Conservation (phyloP, 2,113 vertebrate genomes). For the Polypterus bichir region DNA sequence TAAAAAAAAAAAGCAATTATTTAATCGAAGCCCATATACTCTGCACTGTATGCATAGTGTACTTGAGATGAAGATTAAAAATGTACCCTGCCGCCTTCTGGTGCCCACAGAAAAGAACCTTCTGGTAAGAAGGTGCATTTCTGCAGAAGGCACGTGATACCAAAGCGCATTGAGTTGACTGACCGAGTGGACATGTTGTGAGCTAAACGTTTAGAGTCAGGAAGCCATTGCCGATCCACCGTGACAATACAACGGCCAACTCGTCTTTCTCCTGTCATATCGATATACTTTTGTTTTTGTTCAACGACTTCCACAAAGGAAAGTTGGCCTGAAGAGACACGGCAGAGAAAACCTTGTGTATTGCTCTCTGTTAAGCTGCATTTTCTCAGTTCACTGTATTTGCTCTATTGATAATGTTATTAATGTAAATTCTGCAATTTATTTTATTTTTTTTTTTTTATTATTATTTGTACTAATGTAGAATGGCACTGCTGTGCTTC, state of each 20-base stretch:
- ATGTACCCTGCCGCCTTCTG: constrained; percentile 30
- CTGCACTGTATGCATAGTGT: constrained; percentile 80
- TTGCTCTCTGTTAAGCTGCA: constrained; percentile 32
- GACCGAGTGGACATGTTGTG: constrained; percentile 70
- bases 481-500: constrained; percentile 43
- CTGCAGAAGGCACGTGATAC: not conserved
- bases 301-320: constrained; percentile 53
- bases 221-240: constrained; percentile 28
- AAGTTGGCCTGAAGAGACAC: constrained; percentile 54
- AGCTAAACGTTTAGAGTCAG: constrained; percentile 45
- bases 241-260: constrained; percentile 42
- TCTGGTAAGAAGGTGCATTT: not conserved
- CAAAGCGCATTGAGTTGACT: constrained; percentile 46
- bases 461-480: constrained; percentile 35
- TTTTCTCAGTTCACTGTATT: constrained; percentile 52
- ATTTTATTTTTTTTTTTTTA: constrained; percentile 44
- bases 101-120: not conserved
- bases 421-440: constrained; percentile 38
- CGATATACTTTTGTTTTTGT: constrained; percentile 36
- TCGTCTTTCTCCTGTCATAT: constrained; percentile 50
- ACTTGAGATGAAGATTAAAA: constrained; percentile 61
- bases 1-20: constrained; percentile 33
- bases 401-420: constrained; percentile 39
- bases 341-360: constrained; percentile 57
- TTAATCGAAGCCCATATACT: constrained; percentile 65